phyloP scores from a whole-genome alignment of 2,888 invertebrate genomes.

The Capitulum mitella region DNA sequence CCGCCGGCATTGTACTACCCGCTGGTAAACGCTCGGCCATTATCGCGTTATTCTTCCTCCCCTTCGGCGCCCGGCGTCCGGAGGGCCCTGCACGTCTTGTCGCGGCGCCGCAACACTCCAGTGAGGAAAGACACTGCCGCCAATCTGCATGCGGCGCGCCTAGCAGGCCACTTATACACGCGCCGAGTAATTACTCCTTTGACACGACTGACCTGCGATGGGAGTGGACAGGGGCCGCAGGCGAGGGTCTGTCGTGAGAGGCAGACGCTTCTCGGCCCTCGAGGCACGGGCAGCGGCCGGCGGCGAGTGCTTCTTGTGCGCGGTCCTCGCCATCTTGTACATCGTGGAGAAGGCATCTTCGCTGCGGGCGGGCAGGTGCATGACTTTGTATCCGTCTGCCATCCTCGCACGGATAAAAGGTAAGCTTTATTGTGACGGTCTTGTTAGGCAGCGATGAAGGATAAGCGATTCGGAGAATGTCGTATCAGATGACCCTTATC shows the following conservation, averaged over 20 bases:
- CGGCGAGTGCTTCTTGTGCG: too few relatives aligned
- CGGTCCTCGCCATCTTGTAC: too few relatives aligned
- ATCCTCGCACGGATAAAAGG: too few relatives aligned
- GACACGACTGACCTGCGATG: not conserved
- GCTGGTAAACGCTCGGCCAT: not conserved
- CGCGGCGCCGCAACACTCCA: slow-evolving; percentile 2
- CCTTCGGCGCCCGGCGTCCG: not conserved
- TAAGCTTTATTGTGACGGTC: too few relatives aligned
- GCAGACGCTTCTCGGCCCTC: not conserved
- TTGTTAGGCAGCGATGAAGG: too few relatives aligned
- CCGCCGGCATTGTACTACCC: not conserved
- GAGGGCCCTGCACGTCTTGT: not conserved
- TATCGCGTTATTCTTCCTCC: not conserved
- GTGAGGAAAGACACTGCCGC: not conserved
- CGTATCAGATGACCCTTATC: too few relatives aligned
- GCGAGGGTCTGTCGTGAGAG: not conserved
- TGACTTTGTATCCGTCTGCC: too few relatives aligned
- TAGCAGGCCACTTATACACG: slow-evolving; percentile 10
- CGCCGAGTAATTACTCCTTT: not conserved
- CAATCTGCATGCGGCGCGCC: not conserved
- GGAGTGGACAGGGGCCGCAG: not conserved
- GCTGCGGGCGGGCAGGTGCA: too few relatives aligned
- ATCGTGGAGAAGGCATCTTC: too few relatives aligned
- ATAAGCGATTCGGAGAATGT: too few relatives aligned
- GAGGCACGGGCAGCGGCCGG: too few relatives aligned